Conservation (phyloP, 2,113 vertebrate species). For the Toxotes chatareus region DNA sequence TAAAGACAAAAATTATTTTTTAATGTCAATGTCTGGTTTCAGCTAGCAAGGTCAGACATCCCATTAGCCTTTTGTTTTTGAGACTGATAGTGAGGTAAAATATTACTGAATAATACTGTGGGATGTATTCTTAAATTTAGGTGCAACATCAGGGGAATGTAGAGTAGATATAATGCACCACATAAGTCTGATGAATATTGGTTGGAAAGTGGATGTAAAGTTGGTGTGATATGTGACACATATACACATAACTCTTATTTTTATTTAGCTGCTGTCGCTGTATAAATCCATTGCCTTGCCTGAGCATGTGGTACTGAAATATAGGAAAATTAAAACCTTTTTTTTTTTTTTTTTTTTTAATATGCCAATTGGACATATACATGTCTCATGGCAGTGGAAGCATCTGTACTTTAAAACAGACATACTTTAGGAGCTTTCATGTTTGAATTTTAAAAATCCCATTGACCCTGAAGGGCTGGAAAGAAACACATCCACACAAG, state of each 20-base stretch:
- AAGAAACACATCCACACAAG: not conserved
- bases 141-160: not conserved
- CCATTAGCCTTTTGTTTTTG: conserved; percentile 34
- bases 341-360: not conserved
- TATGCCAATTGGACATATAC: not conserved
- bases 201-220: too few relatives aligned
- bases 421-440: not conserved
- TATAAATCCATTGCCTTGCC: not conserved
- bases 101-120: not conserved
- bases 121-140: not conserved
- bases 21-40: conserved; percentile 25
- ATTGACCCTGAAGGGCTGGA: conserved; percentile 7
- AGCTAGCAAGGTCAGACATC: conserved; percentile 19
- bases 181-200: not conserved
- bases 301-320: not conserved
- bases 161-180: not conserved
- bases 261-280: not conserved
- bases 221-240: not conserved
- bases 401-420: not conserved
- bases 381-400: not conserved
- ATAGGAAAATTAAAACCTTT: not conserved
- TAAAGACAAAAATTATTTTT: not conserved
- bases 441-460: conserved; percentile 9
- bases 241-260: not conserved
- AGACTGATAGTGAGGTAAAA: not conserved